Evolutionary conservation across 2,797 vertebrate species (phyloP), one percentile per base, ranked within the genome.

Genomic region (Buceros bicornis): DNA sequence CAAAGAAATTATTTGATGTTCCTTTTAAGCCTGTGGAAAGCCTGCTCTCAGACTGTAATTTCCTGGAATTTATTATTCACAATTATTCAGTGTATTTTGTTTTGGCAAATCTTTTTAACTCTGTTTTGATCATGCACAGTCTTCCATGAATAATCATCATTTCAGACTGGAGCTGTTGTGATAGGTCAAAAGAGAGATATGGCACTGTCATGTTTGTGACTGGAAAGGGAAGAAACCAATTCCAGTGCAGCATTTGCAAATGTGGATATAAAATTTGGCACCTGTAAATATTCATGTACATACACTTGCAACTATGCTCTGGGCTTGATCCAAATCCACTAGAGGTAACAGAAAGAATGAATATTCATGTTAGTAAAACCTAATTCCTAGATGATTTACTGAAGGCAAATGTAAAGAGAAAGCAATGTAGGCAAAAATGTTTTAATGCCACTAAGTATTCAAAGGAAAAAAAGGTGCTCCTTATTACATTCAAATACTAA

Each of bases 41-140:
- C 69, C 81, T 95, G 33, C 57, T 93, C 26, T 95, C 77, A 87
- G 93, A 84, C 80, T 90, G 82, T 57, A 96, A 94, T 95, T 96
- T 95, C 64, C 78, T 95, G 66, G 81, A 87, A 92, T 94, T 95
- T 93, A 89, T 97, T 96, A 94, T 94, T 93, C 86, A 94, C 66
- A 94, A 92, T 95, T 96, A 93, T 95, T 95, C 90, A 77, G 64
- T 94, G 86, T 69, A 89, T 95, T 97, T 95, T 97, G 93, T 96
- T 96, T 94, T 97, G 94, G 93, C 81, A 95, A 96, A 97, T 95
- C 90, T 95, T 95, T 96, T 92, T 82, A 95, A 92, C 67, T 80
- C 53, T 90, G 94, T 96, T 96, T 95, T 96, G 95, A 95, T 97
- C 88, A 85, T 71, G 67, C 53, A 58, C 62, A 77, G 60, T 94